Evolutionary conservation across 2,113 vertebrate genomes (phyloP).

Genomic region (Carettochelys insculpta): DNA sequence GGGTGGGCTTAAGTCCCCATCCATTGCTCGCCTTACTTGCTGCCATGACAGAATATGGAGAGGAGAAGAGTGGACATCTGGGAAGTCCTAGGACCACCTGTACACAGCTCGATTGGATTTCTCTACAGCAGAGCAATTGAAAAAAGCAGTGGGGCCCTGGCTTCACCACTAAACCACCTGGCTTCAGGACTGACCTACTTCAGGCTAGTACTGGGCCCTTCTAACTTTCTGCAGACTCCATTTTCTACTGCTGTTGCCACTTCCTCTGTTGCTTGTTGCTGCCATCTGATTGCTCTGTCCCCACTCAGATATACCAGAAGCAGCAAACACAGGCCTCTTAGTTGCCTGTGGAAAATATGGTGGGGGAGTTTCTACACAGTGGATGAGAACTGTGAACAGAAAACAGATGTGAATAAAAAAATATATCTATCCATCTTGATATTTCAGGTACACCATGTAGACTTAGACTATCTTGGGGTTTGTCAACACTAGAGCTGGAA

Average conservation of each 20-base stretch:
- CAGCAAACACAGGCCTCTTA: background rate
- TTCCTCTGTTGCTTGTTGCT: background rate
- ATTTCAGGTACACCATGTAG: slow-evolving; percentile 11
- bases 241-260: background rate
- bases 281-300: background rate
- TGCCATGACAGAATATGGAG: background rate
- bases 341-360: background rate
- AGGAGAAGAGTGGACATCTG: background rate
- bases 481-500: background rate
- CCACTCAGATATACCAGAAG: background rate
- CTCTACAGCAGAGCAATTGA: background rate
- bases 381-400: no score
- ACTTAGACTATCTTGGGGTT: rapidly evolving
- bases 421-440: background rate
- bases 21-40: background rate
- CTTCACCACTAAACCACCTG: background rate
- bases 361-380: no score
- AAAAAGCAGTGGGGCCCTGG: background rate
- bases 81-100: background rate
- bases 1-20: background rate
- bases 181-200: background rate
- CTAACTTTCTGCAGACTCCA: background rate
- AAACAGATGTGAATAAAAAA: no score
- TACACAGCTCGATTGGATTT: background rate
- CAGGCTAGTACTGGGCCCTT: background rate